These are phyloP conservation scores for Desoria tigrina DNA, from an alignment of 2,888 invertebrate species.

Conservation along the genomic window DNA sequence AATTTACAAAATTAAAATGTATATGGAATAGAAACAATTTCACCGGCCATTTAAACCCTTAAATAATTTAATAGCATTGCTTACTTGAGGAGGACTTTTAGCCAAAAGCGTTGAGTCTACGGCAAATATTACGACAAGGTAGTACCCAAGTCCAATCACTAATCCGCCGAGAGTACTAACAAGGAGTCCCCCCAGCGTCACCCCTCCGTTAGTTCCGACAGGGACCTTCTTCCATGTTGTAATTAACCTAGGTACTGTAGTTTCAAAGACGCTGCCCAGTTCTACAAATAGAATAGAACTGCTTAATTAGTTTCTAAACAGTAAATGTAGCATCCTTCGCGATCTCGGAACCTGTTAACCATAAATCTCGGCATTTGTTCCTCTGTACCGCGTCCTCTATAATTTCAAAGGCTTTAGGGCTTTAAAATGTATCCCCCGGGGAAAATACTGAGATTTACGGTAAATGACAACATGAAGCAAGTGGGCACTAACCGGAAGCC, in stretches of 20 bases:
- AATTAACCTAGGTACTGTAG: constrained; percentile 69
- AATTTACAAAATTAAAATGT: constrained; percentile 18
- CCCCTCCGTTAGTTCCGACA: constrained; percentile 82
- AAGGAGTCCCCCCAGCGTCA: constrained; percentile 65
- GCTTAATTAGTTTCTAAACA: neutral
- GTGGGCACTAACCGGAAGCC: constrained; percentile 75
- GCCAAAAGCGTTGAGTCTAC: constrained; percentile 64
- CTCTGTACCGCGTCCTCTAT: too few relatives aligned
- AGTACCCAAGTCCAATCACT: constrained; percentile 72
- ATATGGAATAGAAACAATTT: too few relatives aligned
- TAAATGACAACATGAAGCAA: too few relatives aligned
- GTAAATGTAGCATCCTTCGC: neutral
- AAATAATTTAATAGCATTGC: too few relatives aligned
- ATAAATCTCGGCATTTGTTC: too few relatives aligned
- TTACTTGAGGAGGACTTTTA: constrained; percentile 62
- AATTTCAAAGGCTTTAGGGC: too few relatives aligned
- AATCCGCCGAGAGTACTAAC: constrained; percentile 69
- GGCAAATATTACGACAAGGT: constrained; percentile 66
- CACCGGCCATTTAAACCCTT: constrained; percentile 19
- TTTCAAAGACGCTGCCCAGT: constrained; percentile 72
- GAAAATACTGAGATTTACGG: too few relatives aligned
- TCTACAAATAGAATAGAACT: constrained; percentile 58
- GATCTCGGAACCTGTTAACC: too few relatives aligned
- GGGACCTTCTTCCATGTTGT: constrained; percentile 75
- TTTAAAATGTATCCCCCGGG: too few relatives aligned